Conservation (phyloP, 2,113 vertebrate genomes). For the Leucoraja erinaceus region DNA sequence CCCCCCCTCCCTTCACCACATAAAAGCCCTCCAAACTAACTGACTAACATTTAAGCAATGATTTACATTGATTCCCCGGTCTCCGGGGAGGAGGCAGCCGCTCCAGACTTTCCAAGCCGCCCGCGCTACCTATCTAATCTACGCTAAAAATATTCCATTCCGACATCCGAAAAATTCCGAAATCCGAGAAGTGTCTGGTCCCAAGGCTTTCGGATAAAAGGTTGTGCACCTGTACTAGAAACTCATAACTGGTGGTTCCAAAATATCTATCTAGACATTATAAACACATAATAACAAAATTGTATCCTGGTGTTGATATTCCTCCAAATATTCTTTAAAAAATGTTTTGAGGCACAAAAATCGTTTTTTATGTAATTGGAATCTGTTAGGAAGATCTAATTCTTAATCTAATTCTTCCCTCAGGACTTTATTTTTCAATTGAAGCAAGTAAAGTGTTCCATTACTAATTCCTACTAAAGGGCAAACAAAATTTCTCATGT, state of each 20-base stretch:
- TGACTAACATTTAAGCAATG: no score
- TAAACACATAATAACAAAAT: neutral
- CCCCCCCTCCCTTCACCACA: no score
- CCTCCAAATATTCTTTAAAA: neutral
- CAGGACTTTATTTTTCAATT: neutral
- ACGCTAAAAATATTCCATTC: no score
- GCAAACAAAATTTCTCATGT: neutral
- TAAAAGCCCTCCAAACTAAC: no score
- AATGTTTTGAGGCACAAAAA: neutral
- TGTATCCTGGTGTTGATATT: neutral
- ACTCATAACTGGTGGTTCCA: neutral
- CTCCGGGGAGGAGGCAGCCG: no score
- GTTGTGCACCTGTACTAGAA: neutral
- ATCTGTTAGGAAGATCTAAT: neutral
- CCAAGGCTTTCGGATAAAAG: no score
- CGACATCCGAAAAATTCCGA: no score
- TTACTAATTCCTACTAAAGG: neutral
- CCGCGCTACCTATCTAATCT: no score
- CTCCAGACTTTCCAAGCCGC: no score
- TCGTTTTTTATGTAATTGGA: neutral
- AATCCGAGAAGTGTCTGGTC: no score
- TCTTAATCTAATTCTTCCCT: neutral
- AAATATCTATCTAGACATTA: neutral
- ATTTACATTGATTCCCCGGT: no score
- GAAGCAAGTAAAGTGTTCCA: neutral